These are phyloP conservation scores for Enteromius argenteus DNA, from an alignment of 2,797 vertebrate genomes.

Conservation along the genomic window DNA sequence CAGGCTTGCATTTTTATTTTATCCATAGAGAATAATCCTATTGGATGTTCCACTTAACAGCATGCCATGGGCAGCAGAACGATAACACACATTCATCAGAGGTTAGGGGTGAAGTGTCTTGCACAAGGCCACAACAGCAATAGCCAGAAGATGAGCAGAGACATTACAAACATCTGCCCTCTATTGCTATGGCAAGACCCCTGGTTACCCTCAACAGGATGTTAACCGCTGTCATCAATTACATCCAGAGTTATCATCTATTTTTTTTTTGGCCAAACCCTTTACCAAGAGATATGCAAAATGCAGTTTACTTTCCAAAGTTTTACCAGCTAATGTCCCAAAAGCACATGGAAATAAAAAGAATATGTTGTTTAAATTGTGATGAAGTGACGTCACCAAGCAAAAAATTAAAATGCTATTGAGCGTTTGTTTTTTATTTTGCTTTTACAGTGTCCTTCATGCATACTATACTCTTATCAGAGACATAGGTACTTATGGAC, in stretches of 20 bases:
- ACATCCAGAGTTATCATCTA: background rate
- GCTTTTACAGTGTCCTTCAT: background rate
- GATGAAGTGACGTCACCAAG: background rate
- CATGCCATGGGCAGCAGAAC: background rate
- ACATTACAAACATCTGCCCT: conserved; percentile 22
- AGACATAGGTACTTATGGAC: background rate
- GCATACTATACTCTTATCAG: background rate
- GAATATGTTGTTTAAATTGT: background rate
- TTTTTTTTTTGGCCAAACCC: background rate
- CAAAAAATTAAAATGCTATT: background rate
- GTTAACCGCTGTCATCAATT: background rate
- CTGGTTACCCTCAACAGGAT: background rate
- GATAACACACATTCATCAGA: conserved; percentile 15
- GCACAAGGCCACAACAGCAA: background rate
- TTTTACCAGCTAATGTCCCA: background rate
- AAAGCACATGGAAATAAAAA: background rate
- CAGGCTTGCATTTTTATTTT: conserved; percentile 21
- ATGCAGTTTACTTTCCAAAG: background rate
- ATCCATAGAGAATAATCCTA: background rate
- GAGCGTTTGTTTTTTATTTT: background rate
- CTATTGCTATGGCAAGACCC: background rate
- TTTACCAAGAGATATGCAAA: background rate
- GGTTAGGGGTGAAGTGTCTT: conserved; percentile 28
- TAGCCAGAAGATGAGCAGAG: background rate
- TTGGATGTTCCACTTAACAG: background rate